These are phyloP conservation scores for Gallinago media DNA, from an alignment of 2,113 vertebrate genomes.

Conservation along the genomic window DNA sequence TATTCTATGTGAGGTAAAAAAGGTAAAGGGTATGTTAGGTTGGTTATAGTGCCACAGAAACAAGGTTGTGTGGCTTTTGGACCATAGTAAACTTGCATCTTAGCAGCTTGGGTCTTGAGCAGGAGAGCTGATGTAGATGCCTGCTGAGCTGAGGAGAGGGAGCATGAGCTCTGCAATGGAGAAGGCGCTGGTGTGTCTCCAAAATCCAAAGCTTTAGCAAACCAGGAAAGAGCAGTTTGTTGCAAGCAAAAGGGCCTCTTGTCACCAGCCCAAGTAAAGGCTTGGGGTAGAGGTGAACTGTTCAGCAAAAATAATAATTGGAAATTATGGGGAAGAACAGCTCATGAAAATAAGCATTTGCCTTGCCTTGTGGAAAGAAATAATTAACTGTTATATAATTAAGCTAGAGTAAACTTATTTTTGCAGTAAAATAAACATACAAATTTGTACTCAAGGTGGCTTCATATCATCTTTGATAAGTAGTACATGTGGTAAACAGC, in stretches of 20 bases:
- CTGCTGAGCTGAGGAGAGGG: not conserved
- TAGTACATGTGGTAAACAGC: not conserved
- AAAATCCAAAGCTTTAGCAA: not conserved
- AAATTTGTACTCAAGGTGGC: not conserved
- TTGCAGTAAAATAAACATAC: not conserved
- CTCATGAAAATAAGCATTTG: not conserved
- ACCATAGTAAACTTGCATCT: not conserved
- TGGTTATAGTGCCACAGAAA: not conserved
- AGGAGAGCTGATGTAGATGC: not conserved
- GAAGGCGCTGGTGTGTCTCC: not conserved
- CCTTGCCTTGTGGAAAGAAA: not conserved
- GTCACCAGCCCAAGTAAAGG: not conserved
- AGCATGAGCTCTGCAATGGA: not conserved
- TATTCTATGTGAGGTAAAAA: not conserved
- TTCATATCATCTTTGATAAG: constrained; percentile 8
- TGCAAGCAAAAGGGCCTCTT: not conserved
- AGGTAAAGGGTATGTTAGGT: not conserved
- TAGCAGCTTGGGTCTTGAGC: not conserved
- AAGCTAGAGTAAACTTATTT: not conserved
- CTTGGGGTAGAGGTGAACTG: not conserved
- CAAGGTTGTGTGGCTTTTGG: not conserved
- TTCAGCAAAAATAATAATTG: not conserved
- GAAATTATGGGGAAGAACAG: not conserved
- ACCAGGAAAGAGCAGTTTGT: not conserved
- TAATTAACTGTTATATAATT: not conserved